Evolutionary conservation across 2,113 vertebrate genomes (phyloP), one percentile per base, ranked within the genome.

Genomic region (Alligator sinensis): DNA sequence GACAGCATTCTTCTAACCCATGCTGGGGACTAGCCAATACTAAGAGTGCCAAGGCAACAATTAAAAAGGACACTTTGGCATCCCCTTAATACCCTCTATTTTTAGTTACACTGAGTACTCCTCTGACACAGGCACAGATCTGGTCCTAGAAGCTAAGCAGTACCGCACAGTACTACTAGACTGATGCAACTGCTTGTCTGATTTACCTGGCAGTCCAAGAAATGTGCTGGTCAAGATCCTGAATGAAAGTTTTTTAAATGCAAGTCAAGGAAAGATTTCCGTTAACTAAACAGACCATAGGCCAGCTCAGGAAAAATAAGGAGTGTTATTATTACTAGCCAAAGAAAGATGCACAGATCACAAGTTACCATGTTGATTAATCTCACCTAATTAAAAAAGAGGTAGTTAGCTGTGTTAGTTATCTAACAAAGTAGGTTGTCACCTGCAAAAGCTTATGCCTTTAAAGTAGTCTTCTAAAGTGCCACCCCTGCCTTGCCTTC

Each of bases 241-340:
- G 77, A 95, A 96, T 61, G 87, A 94, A 86, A 86, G 76, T 62
- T 84, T 78, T 83, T 80, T 55, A 80, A 47, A 83, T 63, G 38
- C 12, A 70, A 83, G 80, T 87, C 57, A 74, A 81, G 12, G 28
- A 2, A 92, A 92, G 30, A 86, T 0, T 13, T 5, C 3, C 82
- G 22, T 28, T 81, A 91, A 91, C 9, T 72, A 72, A 86, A 68
- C 54, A 38, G 11, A 96, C 30, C 60, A 88, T 72, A 94, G 2
- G 8, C 4, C 61, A 87, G 64, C 17, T 90, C 38, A 57, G 72
- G 24, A 28, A 13, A 6, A 9, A 87, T 81, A 68, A 9, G 84
- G 61, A 58, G n/a, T 74, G 70, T 47, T 47, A 47, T 4, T 58
- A 22, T n/a, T 85, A 89, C 80, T 82, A 76, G 59, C 38, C 34